Evolutionary conservation across 2,113 vertebrate genomes (phyloP).

Genomic region (Serinus canaria): DNA sequence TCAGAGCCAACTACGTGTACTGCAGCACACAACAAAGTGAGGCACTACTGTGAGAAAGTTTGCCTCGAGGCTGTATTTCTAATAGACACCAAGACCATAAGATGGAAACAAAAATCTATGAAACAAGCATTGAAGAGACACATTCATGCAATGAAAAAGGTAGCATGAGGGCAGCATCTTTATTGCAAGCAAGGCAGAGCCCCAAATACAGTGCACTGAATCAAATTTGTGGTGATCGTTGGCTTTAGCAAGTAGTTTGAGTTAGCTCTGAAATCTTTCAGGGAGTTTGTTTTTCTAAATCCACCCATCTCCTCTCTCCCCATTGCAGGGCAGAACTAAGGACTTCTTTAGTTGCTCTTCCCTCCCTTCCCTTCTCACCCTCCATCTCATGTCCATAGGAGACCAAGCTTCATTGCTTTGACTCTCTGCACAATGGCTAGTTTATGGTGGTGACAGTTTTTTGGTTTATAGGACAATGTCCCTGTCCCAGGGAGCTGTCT

Average conservation of each 20-base stretch:
- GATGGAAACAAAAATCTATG: slow-evolving; percentile 39
- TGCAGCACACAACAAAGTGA: slow-evolving; percentile 27
- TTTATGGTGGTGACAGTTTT: neutral
- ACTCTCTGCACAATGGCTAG: neutral
- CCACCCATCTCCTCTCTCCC: neutral
- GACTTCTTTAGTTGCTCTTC: neutral
- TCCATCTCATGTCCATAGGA: neutral
- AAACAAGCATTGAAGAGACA: neutral
- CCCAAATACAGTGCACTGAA: neutral
- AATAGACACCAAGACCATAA: slow-evolving; percentile 27
- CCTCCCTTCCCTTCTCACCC: neutral
- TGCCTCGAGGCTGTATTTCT: slow-evolving; percentile 50
- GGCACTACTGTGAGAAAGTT: slow-evolving; percentile 38
- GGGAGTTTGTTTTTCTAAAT: neutral
- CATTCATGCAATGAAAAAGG: neutral
- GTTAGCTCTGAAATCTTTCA: neutral
- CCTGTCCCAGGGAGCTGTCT: neutral
- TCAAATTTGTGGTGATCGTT: neutral
- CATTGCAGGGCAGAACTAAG: neutral
- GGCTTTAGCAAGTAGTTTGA: neutral
- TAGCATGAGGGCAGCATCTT: neutral
- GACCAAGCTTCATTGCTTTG: neutral
- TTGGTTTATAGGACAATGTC: neutral
- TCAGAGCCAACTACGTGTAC: slow-evolving; percentile 18
- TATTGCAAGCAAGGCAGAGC: neutral